Evolutionary conservation across 2,888 invertebrate species (phyloP).

Genomic region (Torymus aiolomorphi): DNA sequence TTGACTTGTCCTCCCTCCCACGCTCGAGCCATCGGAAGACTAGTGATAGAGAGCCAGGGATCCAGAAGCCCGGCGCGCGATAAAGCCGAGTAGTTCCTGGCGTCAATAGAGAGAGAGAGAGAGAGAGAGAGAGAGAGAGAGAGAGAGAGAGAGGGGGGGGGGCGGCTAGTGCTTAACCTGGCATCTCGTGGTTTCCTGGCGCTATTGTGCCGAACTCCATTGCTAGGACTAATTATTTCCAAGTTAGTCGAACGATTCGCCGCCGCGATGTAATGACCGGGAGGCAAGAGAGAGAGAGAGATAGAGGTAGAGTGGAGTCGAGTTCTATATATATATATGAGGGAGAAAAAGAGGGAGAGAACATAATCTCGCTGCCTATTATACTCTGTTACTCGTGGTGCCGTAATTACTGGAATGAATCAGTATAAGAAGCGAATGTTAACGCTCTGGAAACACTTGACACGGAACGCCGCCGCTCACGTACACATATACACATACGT

Average conservation of each 20-base stretch:
- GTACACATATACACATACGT: too few relatives aligned
- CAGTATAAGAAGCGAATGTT: slow-evolving; percentile 61
- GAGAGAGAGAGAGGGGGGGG: too few relatives aligned
- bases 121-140: too few relatives aligned
- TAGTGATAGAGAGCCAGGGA: slow-evolving; percentile 4
- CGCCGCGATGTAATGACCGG: slow-evolving; percentile 70
- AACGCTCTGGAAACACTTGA: slow-evolving; percentile 54
- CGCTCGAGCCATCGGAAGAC: neutral
- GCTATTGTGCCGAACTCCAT: slow-evolving; percentile 67
- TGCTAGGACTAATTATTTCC: slow-evolving; percentile 74
- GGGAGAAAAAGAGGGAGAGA: slow-evolving; percentile 3
- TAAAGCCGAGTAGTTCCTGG: slow-evolving; percentile 20
- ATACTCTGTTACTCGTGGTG: slow-evolving; percentile 56
- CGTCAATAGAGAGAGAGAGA: slow-evolving; percentile 42
- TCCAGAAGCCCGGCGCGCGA: slow-evolving; percentile 10
- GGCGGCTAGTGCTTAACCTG: neutral
- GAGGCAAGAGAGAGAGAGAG: slow-evolving; percentile 9
- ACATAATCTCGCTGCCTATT: slow-evolving; percentile 64
- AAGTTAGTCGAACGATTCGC: slow-evolving; percentile 71
- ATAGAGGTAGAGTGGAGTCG: too few relatives aligned
- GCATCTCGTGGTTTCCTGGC: slow-evolving; percentile 66
- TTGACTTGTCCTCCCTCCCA: too few relatives aligned
- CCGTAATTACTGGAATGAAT: slow-evolving; percentile 69
- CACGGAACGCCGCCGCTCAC: slow-evolving; percentile 39
- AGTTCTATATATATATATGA: too few relatives aligned